Evolutionary conservation across 2,797 vertebrate species (phyloP).

Genomic region (Pyrocephalus nanus): DNA sequence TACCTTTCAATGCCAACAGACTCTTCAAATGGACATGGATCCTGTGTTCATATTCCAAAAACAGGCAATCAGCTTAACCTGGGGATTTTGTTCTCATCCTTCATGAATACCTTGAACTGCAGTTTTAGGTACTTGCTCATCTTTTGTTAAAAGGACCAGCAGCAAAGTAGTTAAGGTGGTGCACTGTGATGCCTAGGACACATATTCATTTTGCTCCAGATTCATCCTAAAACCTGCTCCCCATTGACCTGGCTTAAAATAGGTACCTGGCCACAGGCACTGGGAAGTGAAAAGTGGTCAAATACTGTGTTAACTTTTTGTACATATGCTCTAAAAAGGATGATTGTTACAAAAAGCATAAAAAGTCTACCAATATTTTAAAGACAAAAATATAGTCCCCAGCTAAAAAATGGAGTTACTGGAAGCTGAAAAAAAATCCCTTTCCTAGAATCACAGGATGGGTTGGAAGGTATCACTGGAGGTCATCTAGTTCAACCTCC

Average conservation of each 20-base stretch:
- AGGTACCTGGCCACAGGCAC: background rate
- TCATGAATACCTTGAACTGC: background rate
- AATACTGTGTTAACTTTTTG: background rate
- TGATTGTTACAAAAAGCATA: background rate
- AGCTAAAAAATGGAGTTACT: background rate
- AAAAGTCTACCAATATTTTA: background rate
- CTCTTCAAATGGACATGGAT: background rate
- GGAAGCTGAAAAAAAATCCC: background rate
- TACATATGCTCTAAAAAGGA: background rate
- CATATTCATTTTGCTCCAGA: background rate
- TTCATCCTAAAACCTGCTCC: background rate
- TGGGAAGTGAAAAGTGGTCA: background rate
- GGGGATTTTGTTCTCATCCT: background rate
- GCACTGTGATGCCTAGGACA: background rate
- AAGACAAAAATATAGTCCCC: background rate
- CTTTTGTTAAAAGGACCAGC: background rate
- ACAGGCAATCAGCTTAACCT: background rate
- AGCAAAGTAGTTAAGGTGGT: background rate
- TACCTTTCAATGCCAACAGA: background rate
- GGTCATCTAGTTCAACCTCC: background rate
- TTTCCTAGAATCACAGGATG: background rate
- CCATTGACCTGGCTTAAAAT: background rate
- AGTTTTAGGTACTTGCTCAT: background rate
- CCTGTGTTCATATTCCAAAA: background rate
- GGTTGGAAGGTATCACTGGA: background rate